Conservation (phyloP, 2,888 invertebrate genomes). For the Poecilobothrus nobilitatus region DNA sequence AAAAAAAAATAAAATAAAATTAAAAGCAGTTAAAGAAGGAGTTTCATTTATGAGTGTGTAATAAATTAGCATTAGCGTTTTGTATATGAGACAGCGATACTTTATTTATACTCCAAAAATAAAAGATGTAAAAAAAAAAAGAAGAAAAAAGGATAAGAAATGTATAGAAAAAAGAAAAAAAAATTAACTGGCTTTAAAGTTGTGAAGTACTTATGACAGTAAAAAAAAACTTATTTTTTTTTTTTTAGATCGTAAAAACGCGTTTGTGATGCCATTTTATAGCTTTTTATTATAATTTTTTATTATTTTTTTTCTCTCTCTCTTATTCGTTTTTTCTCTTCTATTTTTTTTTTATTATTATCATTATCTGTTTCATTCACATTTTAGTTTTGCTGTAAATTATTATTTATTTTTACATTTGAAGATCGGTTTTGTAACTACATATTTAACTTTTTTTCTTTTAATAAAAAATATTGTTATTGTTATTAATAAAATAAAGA, state of each 20-base stretch:
- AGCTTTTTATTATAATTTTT: background rate
- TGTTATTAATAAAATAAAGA: background rate
- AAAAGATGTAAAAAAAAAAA: background rate
- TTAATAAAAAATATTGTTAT: too few species aligned
- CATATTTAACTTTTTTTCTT: too few species aligned
- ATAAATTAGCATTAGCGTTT: conserved; percentile 31
- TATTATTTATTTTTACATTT: background rate
- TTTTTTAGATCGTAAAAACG: background rate
- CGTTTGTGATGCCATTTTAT: background rate
- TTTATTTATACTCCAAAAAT: background rate
- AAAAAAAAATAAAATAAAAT: background rate
- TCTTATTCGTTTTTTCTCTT: too few species aligned
- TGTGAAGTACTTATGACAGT: conserved; percentile 10
- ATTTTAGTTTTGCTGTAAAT: background rate
- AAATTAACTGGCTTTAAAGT: conserved; percentile 7
- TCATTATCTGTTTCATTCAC: conserved; percentile 2
- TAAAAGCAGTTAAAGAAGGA: background rate
- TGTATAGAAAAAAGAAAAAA: background rate
- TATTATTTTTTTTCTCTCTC: background rate
- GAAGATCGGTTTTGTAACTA: background rate
- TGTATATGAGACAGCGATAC: conserved; percentile 25
- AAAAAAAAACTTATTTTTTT: conserved; percentile 7
- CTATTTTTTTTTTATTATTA: too few species aligned
- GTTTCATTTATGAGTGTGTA: conserved; percentile 24
- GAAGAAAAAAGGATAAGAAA: background rate